These are phyloP conservation scores for Gadus chalcogrammus DNA, from an alignment of 2,113 vertebrate genomes.

Conservation along the genomic window DNA sequence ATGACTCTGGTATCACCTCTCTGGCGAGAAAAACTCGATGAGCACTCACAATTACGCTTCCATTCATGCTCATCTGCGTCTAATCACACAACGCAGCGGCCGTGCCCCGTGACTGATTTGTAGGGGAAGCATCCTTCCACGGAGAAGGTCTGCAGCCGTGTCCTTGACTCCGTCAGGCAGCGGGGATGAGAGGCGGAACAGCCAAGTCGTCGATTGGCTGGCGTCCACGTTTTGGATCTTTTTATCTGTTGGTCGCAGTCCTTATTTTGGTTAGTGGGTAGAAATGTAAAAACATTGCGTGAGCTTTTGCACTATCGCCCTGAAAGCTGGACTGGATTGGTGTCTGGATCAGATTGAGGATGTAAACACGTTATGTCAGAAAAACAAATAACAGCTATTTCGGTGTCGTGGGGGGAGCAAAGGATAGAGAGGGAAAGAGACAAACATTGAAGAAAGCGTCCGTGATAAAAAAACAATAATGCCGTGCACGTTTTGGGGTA, in stretches of 20 bases:
- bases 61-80: no score
- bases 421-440: slow-evolving; percentile 11
- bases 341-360: slow-evolving; percentile 50
- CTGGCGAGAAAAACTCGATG: no score
- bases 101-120: no score
- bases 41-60: no score
- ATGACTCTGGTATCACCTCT: no score
- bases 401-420: slow-evolving; percentile 27
- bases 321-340: slow-evolving; percentile 23
- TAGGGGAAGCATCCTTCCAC: no score
- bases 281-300: slow-evolving; percentile 29
- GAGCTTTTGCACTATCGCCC: slow-evolving; percentile 30
- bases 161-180: no score
- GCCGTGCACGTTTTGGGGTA: slow-evolving; percentile 26
- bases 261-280: slow-evolving; percentile 12
- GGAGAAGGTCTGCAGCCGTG: no score
- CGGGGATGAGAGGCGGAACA: no score
- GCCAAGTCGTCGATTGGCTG: no score
- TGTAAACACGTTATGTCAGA: slow-evolving; percentile 45
- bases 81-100: no score
- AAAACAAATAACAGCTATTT: slow-evolving; percentile 55
- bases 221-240: no score
- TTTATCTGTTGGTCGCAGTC: slow-evolving; percentile 15
- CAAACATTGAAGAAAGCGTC: slow-evolving; percentile 7
- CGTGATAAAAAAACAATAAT: slow-evolving; percentile 29